A percentile compares a stretch with the other conserved stretches of the same genome.
Evolutionary conservation across 2,113 vertebrate species (phyloP).

Genomic region (Amblyopsis rosae): DNA sequence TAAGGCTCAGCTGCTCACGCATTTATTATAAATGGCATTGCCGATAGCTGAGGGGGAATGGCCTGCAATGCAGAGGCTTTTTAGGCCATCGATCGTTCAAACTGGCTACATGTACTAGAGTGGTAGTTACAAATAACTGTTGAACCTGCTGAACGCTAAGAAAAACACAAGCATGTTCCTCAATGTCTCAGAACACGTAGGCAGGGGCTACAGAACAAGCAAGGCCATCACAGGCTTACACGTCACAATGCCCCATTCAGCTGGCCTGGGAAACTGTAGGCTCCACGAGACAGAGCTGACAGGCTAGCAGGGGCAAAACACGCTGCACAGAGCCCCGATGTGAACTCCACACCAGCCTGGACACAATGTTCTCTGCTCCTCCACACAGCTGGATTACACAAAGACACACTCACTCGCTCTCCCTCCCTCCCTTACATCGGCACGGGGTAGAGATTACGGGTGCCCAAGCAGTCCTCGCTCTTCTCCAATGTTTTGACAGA

Average conservation of each 20-base stretch:
- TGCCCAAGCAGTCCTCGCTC: conserved; percentile 18
- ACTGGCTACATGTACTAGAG: too few species aligned
- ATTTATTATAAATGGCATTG: too few species aligned
- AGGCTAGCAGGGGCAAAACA: conserved; percentile 36
- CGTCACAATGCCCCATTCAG: conserved; percentile 56
- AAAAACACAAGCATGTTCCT: conserved; percentile 3
- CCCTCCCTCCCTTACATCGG: conserved; percentile 43
- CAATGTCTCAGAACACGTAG: conserved; percentile 1
- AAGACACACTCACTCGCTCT: conserved; percentile 32
- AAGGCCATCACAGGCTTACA: conserved; percentile 38
- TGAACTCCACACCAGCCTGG: conserved; percentile 47
- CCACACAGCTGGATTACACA: conserved; percentile 67
- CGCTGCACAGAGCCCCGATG: conserved; percentile 37
- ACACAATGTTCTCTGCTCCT: conserved; percentile 68
- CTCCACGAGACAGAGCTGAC: conserved; percentile 43
- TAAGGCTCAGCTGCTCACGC: too few species aligned
- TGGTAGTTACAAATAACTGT: too few species aligned
- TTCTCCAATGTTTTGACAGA: conserved; percentile 31
- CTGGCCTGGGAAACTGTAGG: conserved; percentile 7
- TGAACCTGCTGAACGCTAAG: neutral
- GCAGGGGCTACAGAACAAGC: conserved; percentile 11
- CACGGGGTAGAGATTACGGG: conserved; percentile 38
- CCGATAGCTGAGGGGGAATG: too few species aligned
- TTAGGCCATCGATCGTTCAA: too few species aligned
- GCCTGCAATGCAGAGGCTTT: too few species aligned